Evolutionary conservation across 2,797 vertebrate species (phyloP).

Genomic region (Echeneis naucrates): DNA sequence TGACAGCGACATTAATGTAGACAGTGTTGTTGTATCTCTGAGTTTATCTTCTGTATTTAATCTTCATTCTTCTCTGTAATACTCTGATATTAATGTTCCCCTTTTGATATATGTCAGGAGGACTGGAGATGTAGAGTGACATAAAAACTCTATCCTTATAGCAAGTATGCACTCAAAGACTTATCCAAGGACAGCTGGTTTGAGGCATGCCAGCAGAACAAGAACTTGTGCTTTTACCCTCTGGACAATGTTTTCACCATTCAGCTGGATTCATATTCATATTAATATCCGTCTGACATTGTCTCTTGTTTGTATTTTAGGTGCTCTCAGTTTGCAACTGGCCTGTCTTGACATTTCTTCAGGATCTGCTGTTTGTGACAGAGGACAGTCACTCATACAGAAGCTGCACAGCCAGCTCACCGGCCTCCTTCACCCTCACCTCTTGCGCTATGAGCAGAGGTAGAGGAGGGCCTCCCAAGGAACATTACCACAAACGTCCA

Average conservation of each 20-base stretch:
- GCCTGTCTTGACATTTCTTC: constrained; percentile 34
- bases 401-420: constrained; percentile 55
- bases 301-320: constrained; percentile 67
- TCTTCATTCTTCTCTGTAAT: background rate
- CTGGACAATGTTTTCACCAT: background rate
- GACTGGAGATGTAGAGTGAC: background rate
- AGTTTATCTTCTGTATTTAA: constrained; percentile 1
- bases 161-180: constrained; percentile 18
- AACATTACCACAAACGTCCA: constrained; percentile 62
- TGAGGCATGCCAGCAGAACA: constrained; percentile 19
- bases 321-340: constrained; percentile 44
- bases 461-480: constrained; percentile 78
- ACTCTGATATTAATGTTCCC: background rate
- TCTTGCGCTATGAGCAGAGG: constrained; percentile 89
- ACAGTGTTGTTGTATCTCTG: background rate
- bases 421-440: constrained; percentile 56
- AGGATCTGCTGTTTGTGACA: constrained; percentile 34
- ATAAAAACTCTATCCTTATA: constrained; percentile 14
- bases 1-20: constrained; percentile 2
- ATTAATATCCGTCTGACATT: constrained; percentile 36
- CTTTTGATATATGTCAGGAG: constrained; percentile 14
- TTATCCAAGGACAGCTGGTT: constrained; percentile 50
- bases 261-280: background rate
- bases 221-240: constrained; percentile 11
- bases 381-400: constrained; percentile 33